A percentile compares a stretch with the other conserved stretches of the same genome.
Conservation (phyloP, 1,140 invertebrate species). For the Apis florea region DNA sequence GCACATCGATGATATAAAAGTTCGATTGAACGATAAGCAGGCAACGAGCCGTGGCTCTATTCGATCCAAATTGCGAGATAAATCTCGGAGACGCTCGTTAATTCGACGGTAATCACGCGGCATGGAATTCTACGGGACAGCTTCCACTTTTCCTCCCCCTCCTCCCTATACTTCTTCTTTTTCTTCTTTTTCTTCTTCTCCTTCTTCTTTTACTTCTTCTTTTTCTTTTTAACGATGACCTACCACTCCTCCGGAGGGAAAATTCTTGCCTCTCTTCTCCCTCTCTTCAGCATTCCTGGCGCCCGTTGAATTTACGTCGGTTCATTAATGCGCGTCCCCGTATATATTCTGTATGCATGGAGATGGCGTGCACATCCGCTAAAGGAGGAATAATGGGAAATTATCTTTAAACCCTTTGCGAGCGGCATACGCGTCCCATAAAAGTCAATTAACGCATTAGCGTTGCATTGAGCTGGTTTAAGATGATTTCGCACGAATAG, state of each 20-base stretch:
- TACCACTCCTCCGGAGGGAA: background rate
- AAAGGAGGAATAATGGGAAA: slow-evolving; percentile 21
- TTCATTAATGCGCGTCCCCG: slow-evolving; percentile 18
- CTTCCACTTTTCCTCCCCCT: background rate
- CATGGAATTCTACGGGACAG: background rate
- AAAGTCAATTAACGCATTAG: slow-evolving; percentile 55
- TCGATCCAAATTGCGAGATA: slow-evolving; percentile 39
- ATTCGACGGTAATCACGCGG: slow-evolving; percentile 37
- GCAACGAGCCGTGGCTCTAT: slow-evolving; percentile 24
- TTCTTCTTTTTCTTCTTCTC: background rate
- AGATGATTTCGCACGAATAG: background rate
- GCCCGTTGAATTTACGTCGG: slow-evolving; percentile 23
- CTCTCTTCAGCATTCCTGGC: background rate
- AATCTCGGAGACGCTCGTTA: slow-evolving; percentile 27
- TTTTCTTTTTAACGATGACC: background rate
- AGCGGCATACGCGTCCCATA: slow-evolving; percentile 2
- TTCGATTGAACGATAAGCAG: slow-evolving; percentile 48
- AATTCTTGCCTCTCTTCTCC: slow-evolving; percentile 4
- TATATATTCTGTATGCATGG: slow-evolving; percentile 8
- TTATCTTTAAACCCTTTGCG: slow-evolving; percentile 16
- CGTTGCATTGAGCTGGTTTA: slow-evolving; percentile 18
- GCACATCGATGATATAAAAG: slow-evolving; percentile 59
- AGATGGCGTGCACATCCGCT: background rate
- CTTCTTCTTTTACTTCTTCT: background rate
- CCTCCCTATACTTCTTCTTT: no score